These are phyloP conservation scores for Sicus ferrugineus DNA, from an alignment of 2,888 invertebrate species.

Conservation along the genomic window DNA sequence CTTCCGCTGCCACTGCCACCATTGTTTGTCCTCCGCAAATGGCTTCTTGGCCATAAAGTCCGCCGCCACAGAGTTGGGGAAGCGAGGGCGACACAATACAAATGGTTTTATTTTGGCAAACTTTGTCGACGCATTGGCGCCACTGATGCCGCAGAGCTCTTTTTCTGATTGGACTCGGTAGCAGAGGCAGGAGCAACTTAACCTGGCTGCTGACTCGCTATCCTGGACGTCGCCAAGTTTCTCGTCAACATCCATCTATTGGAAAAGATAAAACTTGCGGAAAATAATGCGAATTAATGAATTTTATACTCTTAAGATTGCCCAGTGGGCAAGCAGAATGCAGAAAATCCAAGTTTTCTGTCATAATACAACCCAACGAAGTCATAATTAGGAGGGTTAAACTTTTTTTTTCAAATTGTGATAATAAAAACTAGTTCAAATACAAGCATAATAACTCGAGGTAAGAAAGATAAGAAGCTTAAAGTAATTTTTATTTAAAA, in stretches of 20 bases:
- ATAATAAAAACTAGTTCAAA: too few relatives aligned
- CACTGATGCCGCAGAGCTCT: constrained; percentile 59
- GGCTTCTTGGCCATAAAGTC: constrained; percentile 25
- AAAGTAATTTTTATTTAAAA: too few relatives aligned
- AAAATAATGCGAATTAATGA: constrained; percentile 2
- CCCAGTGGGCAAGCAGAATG: too few relatives aligned
- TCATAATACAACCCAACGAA: too few relatives aligned
- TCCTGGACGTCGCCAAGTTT: constrained; percentile 35
- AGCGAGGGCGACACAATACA: background rate
- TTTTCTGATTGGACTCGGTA: constrained; percentile 33
- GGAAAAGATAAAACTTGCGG: constrained; percentile 8
- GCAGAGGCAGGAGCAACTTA: constrained; percentile 34
- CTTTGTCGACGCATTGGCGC: constrained; percentile 60
- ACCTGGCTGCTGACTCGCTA: constrained; percentile 24
- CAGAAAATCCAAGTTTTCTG: too few relatives aligned
- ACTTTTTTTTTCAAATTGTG: too few relatives aligned
- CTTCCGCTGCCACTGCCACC: constrained; percentile 28
- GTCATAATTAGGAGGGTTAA: too few relatives aligned
- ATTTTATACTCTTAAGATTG: background rate
- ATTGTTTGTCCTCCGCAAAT: constrained; percentile 26
- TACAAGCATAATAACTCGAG: too few relatives aligned
- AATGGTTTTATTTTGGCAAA: constrained; percentile 50
- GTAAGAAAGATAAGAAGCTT: too few relatives aligned
- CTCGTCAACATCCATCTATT: constrained; percentile 30
- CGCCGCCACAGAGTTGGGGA: background rate